Base-by-base conservation (phyloP, 2,113 vertebrate species). In the Eidolon helvum region DNA sequence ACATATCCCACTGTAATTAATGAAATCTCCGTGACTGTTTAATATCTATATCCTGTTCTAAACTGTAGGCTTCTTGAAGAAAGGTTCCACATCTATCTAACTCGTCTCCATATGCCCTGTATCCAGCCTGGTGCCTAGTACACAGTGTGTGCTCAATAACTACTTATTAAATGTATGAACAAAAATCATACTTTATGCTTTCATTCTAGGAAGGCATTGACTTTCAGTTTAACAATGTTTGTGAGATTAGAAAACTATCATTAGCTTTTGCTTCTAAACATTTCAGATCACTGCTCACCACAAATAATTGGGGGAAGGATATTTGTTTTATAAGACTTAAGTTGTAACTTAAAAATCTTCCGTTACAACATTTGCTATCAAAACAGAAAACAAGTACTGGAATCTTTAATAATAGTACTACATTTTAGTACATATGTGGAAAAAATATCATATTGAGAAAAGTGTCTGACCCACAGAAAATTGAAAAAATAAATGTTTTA, bases 271-370 rank as follows among this genome's bases (percentile, higher is more conserved):
- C 40, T 94, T 92, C 61, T 79, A 78, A 93, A 59, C 59, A 87
- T 74, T 75, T 77, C 66, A 55, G 53, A 75, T 78, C n/a, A 92
- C 55, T 50, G 10, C 24, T 69, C 18, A 94, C 10, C 59, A 86
- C 72, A 94, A 72, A 74, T 72, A 15, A 83, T 5, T 53, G 30
- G 9, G 15, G 30, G 57, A 88, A 33, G 59, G 28, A 74, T 19
- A 72, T 55, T 77, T 94, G 84, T 68, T 93, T 92, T 63, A 79
- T 21, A 89, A 89, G 43, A 85, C 30, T 77, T 75, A 91, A 40
- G 85, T 18, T 82, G 2, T 38, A 88, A 95, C 92, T 93, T 80
- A 59, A 93, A 78, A 68, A 40, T 91, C 72, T 95, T 84, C 14
- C 66, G 86, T 78, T 57, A 74, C 1, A 43, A n/a, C 59, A 82